Evolutionary conservation across 2,113 vertebrate genomes (phyloP).

Genomic region (Rhagologus leucostigma): DNA sequence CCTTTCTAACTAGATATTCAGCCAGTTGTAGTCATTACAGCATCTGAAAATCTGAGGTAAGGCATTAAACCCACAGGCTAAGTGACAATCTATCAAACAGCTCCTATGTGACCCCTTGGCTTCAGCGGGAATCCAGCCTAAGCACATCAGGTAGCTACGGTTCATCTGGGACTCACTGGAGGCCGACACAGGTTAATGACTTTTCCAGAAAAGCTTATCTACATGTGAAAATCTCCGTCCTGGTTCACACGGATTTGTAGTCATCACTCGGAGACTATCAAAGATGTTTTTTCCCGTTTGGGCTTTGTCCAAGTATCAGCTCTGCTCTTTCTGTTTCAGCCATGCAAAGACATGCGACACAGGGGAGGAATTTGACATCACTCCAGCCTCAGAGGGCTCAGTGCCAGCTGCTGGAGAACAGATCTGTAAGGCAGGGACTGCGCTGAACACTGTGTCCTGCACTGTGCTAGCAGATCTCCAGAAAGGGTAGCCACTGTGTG

Average conservation of each 20-base stretch:
- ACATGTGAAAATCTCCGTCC: conserved; percentile 47
- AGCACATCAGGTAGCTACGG: background rate
- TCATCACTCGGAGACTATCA: background rate
- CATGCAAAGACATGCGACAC: background rate
- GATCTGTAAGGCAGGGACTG: background rate
- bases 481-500: background rate
- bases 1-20: background rate
- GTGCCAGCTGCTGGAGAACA: conserved; percentile 5
- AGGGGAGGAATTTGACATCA: background rate
- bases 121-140: background rate
- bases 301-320: background rate
- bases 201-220: conserved; percentile 44
- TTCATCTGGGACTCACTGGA: background rate
- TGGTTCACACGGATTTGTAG: conserved; percentile 15
- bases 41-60: background rate
- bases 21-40: background rate
- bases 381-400: conserved; percentile 10
- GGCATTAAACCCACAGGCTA: background rate
- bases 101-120: background rate
- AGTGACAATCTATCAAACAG: background rate
- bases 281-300: conserved; percentile 44
- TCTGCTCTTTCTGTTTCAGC: conserved; percentile 10
- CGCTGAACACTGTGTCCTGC: background rate
- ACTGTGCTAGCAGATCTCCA: background rate
- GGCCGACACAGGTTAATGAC: background rate